phyloP scores from a whole-genome alignment of 2,888 invertebrate species.

The Lottia gigantea region DNA sequence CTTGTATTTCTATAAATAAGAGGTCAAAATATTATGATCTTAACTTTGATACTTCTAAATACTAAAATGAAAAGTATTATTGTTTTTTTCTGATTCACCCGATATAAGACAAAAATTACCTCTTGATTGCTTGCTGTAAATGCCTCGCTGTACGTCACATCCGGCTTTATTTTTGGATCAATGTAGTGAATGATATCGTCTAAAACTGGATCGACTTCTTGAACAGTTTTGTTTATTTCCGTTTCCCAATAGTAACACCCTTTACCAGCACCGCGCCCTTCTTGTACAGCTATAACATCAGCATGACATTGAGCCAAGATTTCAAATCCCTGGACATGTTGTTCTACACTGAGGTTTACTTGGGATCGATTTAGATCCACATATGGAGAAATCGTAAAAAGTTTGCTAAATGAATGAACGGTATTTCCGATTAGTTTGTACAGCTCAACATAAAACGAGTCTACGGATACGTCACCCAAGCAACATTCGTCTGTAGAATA shows the following conservation, averaged over 20 bases:
- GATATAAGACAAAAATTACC: constrained; percentile 25
- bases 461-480: constrained; percentile 23
- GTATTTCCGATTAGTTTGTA: constrained; percentile 26
- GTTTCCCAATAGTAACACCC: constrained; percentile 50
- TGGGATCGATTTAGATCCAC: constrained; percentile 29
- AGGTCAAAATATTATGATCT: no score
- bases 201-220: constrained; percentile 34
- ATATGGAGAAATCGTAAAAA: constrained; percentile 32
- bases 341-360: constrained; percentile 34
- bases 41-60: no score
- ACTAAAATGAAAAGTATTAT: no score
- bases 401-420: constrained; percentile 25
- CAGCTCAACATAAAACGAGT: constrained; percentile 20
- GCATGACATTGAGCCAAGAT: constrained; percentile 31
- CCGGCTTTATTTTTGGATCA: constrained; percentile 31
- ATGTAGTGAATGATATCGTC: constrained; percentile 37
- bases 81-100: no score
- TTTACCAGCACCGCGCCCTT: constrained; percentile 52
- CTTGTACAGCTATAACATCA: constrained; percentile 52
- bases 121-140: constrained; percentile 50
- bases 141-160: constrained; percentile 47
- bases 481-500: constrained; percentile 34
- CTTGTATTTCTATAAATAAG: no score
- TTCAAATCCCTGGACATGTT: constrained; percentile 41
- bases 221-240: constrained; percentile 34